These are phyloP conservation scores for Drosophila ananassae DNA, from an alignment of 1,140 invertebrate genomes.

Conservation along the genomic window DNA sequence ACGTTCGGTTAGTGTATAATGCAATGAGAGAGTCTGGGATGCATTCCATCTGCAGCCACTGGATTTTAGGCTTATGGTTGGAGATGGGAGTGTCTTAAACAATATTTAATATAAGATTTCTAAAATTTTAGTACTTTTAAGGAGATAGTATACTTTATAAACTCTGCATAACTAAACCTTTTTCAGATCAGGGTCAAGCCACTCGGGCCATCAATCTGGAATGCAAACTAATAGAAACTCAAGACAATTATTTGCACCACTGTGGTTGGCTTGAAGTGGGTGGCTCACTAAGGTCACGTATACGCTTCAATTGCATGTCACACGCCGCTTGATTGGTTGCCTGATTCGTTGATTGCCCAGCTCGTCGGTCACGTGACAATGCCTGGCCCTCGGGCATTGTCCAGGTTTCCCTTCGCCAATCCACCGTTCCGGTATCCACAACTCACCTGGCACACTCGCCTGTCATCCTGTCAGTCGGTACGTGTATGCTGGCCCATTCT, in stretches of 20 bases:
- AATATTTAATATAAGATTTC: too few species aligned
- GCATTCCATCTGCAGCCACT: neutral
- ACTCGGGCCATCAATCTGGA: neutral
- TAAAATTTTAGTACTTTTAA: too few species aligned
- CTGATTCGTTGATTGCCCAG: slow-evolving; percentile 71
- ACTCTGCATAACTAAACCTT: too few species aligned
- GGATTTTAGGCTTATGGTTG: neutral
- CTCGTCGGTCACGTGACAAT: slow-evolving; percentile 57
- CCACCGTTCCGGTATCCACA: slow-evolving; percentile 2
- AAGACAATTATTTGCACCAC: slow-evolving; percentile 4
- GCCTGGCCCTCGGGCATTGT: slow-evolving; percentile 55
- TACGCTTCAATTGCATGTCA: slow-evolving; percentile 75
- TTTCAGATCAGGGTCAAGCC: neutral
- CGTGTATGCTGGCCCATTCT: slow-evolving; percentile 50
- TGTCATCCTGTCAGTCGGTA: slow-evolving; percentile 5
- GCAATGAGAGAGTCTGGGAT: slow-evolving; percentile 16
- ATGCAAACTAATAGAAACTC: neutral
- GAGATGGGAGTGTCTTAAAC: neutral
- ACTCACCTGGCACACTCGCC: slow-evolving; percentile 14
- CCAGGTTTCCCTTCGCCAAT: slow-evolving; percentile 21
- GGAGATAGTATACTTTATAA: too few species aligned
- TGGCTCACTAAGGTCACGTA: slow-evolving; percentile 53
- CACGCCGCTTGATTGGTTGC: slow-evolving; percentile 79
- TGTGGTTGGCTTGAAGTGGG: slow-evolving; percentile 21
- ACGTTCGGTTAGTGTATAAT: slow-evolving; percentile 38